These are phyloP conservation scores for Ictalurus punctatus DNA, from an alignment of 2,113 vertebrate species.

Conservation along the genomic window DNA sequence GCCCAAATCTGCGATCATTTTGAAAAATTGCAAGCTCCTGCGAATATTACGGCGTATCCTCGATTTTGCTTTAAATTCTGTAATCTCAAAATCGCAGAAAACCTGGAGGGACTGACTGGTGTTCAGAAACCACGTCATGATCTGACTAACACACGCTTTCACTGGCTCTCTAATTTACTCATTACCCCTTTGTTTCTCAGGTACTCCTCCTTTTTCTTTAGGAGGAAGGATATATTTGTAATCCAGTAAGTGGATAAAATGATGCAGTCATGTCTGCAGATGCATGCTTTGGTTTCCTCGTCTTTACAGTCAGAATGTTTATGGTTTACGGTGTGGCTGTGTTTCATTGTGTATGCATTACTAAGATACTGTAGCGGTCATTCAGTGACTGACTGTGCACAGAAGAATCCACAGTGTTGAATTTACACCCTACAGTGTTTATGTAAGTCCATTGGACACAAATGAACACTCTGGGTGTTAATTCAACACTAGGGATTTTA, in stretches of 20 bases:
- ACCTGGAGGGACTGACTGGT: too few species aligned
- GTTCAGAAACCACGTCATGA: background rate
- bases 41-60: too few species aligned
- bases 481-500: too few species aligned
- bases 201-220: conserved; percentile 99
- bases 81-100: too few species aligned
- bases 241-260: conserved; percentile 91
- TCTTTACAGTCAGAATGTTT: background rate
- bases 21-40: too few species aligned
- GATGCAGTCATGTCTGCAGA: conserved; percentile 27
- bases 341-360: background rate
- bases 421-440: too few species aligned
- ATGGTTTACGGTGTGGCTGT: background rate
- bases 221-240: conserved; percentile 99
- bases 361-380: background rate
- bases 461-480: too few species aligned
- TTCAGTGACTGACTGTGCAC: background rate
- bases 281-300: conserved; percentile 28
- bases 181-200: conserved; percentile 74
- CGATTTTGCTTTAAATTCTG: too few species aligned
- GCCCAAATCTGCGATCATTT: too few species aligned
- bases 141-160: conserved; percentile 30
- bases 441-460: too few species aligned
- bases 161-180: conserved; percentile 60
- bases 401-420: too few species aligned